phyloP scores from a whole-genome alignment of 2,113 vertebrate genomes.

The Apus apus region DNA sequence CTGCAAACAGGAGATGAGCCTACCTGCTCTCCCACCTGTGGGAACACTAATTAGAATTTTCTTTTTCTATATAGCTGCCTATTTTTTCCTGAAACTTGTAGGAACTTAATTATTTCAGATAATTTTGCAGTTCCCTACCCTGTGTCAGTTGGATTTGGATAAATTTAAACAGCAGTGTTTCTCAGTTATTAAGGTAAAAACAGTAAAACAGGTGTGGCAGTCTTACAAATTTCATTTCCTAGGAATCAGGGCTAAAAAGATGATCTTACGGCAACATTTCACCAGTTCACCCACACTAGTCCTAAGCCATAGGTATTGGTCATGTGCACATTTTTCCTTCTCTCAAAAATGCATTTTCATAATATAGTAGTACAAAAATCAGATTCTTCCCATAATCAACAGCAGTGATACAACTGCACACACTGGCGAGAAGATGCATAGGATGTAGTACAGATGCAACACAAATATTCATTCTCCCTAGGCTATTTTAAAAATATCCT shows the following conservation, averaged over 20 bases:
- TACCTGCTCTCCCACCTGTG: constrained; percentile 8
- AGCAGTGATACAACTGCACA: background rate
- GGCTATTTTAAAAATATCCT: background rate
- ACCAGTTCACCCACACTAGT: background rate
- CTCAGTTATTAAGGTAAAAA: background rate
- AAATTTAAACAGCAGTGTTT: background rate
- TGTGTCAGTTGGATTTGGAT: background rate
- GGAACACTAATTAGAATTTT: background rate
- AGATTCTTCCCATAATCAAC: background rate
- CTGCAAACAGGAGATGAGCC: background rate
- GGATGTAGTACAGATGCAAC: background rate
- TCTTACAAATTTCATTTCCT: background rate
- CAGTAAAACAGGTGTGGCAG: background rate
- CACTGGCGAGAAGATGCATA: background rate
- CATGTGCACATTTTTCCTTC: background rate
- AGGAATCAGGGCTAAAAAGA: background rate
- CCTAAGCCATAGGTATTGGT: background rate
- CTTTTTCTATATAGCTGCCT: background rate
- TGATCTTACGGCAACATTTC: background rate
- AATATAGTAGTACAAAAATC: background rate
- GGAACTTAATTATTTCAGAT: background rate
- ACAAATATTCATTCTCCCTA: background rate
- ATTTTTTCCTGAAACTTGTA: background rate
- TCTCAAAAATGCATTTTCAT: background rate
- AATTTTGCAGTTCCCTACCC: background rate